A percentile compares a stretch with the other conserved stretches of the same genome.
phyloP scores from a whole-genome alignment of 2,113 vertebrate species.

The Chinchilla lanigera region DNA sequence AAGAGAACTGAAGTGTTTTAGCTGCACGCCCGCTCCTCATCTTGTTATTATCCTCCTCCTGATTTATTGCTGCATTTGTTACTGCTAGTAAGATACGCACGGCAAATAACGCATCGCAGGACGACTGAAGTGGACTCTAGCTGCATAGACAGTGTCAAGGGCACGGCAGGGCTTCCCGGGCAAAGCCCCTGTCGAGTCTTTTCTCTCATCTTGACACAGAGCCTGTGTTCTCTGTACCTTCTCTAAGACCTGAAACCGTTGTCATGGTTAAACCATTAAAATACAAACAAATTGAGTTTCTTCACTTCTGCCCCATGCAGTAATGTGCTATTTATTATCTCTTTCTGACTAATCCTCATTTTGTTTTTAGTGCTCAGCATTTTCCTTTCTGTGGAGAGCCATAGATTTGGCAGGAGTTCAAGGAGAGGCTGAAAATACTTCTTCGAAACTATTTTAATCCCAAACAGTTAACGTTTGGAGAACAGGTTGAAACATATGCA shows the following conservation, averaged over 20 bases:
- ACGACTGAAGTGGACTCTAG: no score
- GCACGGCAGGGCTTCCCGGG: background rate
- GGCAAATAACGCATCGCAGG: background rate
- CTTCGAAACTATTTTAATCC: slow-evolving; percentile 82
- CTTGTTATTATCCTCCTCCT: background rate
- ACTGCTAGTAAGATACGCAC: background rate
- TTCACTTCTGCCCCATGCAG: slow-evolving; percentile 17
- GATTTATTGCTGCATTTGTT: background rate
- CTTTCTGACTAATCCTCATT: slow-evolving; percentile 77
- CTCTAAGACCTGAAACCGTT: slow-evolving; percentile 41
- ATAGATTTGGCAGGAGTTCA: slow-evolving; percentile 77
- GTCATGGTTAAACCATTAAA: slow-evolving; percentile 76
- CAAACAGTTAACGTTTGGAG: slow-evolving; percentile 75
- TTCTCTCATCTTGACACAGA: background rate
- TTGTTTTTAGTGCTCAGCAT: slow-evolving; percentile 77
- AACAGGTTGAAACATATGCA: slow-evolving; percentile 81
- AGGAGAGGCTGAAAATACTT: slow-evolving; percentile 76
- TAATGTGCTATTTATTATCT: slow-evolving; percentile 81
- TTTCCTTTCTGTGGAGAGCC: slow-evolving; percentile 79
- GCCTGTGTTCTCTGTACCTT: slow-evolving; percentile 55
- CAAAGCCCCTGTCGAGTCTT: background rate
- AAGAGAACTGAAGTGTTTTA: background rate
- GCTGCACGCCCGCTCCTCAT: background rate
- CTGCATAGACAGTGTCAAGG: background rate
- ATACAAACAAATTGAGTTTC: slow-evolving; percentile 63